Evolutionary conservation across 2,113 vertebrate genomes (phyloP).

Genomic region (Lepus timidus): DNA sequence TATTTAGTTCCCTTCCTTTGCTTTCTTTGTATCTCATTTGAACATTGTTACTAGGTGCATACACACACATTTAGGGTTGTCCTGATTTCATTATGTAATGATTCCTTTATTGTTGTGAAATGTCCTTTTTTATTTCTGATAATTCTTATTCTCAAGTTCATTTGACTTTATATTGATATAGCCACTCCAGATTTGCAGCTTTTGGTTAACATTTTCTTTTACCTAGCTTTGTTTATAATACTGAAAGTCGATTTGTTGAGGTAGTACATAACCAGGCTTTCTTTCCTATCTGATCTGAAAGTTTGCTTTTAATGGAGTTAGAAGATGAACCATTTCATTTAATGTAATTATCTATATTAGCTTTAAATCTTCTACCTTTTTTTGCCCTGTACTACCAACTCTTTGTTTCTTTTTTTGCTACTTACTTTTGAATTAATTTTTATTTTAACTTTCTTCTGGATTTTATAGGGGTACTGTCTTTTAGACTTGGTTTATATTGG

Average conservation of each 20-base stretch:
- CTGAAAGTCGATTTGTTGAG: conserved; percentile 31
- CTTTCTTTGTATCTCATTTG: conserved; percentile 8
- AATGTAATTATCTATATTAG: not conserved
- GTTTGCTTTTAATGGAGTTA: not conserved
- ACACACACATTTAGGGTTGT: not conserved
- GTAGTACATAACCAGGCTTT: not conserved
- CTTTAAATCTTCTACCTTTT: not conserved
- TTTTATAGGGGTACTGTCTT: not conserved
- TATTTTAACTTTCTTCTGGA: not conserved
- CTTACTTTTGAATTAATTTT: conserved; percentile 1
- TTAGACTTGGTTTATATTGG: not conserved
- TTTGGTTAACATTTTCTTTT: conserved; percentile 3
- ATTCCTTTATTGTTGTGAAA: not conserved
- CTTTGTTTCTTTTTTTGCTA: not conserved
- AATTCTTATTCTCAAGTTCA: not conserved
- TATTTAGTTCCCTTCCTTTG: not conserved
- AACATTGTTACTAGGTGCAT: not conserved
- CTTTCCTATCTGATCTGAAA: not conserved
- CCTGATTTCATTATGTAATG: not conserved
- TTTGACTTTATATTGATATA: not conserved
- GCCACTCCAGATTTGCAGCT: not conserved
- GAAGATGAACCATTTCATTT: not conserved
- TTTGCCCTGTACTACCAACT: not conserved
- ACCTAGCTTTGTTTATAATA: not conserved
- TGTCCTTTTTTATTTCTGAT: not conserved